Evolutionary conservation across 2,113 vertebrate species (phyloP), one percentile per base, ranked within the genome.

Genomic region (Pipa parva): DNA sequence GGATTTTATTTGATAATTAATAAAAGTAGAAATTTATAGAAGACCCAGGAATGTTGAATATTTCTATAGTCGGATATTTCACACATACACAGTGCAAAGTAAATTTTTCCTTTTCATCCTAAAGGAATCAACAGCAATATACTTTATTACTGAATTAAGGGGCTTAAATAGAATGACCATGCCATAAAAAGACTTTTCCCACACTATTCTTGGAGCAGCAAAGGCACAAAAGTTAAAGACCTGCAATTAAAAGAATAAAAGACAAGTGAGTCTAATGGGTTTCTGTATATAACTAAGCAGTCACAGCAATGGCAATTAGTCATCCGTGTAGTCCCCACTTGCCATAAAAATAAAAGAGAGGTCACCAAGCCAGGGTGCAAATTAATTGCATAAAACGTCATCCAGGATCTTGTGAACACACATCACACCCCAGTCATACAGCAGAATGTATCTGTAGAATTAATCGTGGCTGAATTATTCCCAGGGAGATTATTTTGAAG

Each of bases 201-300:
- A 63, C 59, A 36, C 54, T 50, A 66, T 6, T 2, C 3, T 17
- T 1, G 4, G 22, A 45, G 48, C 12, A 33, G 65, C 9, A 36
- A 24, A 52, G 27, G 45, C 3, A 55, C 24, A 64, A 4, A 29
- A 46, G 15, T 59, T 62, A 2, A 66, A 28, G 20, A 20, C 26
- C 45, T 22, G 70, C 42, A 56, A 39, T 37, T 29, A 20, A 31
- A 25, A 33, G 20, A 70, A 37, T 45, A 39, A 36, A 21, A 39
- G 20, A 31, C 60, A 67, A 51, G 25, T 15, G 21, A 28, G 25
- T 56, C 21, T 46, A 49, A 71, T 49, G 39, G 29, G 21, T 51
- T 50, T 72, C 59, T 72, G 71, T 63, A 24, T 63, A 11, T 57
- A 63, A 76, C 64, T 29, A 63, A 31, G 17, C 29, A 46, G 72